Conservation (phyloP, 53 echinoderm and acorn worm genomes). For the Glandiceps talaboti region DNA sequence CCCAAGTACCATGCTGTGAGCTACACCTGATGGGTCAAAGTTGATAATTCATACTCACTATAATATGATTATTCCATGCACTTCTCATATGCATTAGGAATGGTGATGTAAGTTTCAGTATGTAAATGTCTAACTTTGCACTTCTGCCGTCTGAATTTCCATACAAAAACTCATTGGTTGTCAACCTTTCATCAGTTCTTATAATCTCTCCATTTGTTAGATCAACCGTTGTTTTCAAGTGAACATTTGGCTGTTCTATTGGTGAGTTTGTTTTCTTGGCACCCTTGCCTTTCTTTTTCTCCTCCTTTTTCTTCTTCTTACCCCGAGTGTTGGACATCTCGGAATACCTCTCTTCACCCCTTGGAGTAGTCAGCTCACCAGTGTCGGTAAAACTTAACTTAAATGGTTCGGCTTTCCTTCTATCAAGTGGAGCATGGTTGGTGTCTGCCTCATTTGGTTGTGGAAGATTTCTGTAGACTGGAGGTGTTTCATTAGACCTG, state of each 20-base stretch:
- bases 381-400: constrained; percentile 1
- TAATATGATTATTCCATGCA: constrained; percentile 83
- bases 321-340: background rate
- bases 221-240: background rate
- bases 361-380: background rate
- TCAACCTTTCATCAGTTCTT: constrained; percentile 11
- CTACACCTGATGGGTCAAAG: too few species aligned
- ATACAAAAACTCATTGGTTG: constrained; percentile 5
- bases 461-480: background rate
- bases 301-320: constrained; percentile 24
- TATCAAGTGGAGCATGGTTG: background rate
- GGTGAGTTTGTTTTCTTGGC: constrained; percentile 16
- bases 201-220: constrained; percentile 4
- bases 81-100: constrained; percentile 85
- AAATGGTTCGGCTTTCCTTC: constrained; percentile 3
- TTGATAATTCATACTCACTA: constrained; percentile 87
- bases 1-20: too few species aligned
- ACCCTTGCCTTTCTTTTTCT: constrained; percentile 15
- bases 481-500: background rate
- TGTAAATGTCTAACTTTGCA: constrained; percentile 67
- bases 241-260: background rate
- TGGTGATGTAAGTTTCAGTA: constrained; percentile 71
- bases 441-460: constrained; percentile 18
- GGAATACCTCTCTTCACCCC: background rate
- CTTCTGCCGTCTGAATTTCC: constrained; percentile 29